Percentiles rank a stretch among this genome's conserved stretches.
Evolutionary conservation across 2,888 invertebrate species (phyloP).

Genomic region (Acheta domesticus): DNA sequence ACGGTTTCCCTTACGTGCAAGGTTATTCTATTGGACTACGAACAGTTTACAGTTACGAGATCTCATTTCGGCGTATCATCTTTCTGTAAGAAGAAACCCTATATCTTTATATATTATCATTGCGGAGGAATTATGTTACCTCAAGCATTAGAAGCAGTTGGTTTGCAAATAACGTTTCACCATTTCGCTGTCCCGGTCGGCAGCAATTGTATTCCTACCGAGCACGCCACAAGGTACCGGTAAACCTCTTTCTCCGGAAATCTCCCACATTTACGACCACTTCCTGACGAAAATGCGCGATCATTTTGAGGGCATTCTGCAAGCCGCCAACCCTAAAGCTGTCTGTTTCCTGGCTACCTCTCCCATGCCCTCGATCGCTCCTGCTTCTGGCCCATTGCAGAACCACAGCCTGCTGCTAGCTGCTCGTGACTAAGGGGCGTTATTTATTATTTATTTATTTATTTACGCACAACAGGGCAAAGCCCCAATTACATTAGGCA

Average conservation of each 20-base stretch:
- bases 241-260: neutral
- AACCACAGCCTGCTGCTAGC: too few relatives aligned
- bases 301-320: neutral
- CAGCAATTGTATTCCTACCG: too few relatives aligned
- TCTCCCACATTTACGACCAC: conserved; percentile 4
- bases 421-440: too few relatives aligned
- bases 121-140: neutral
- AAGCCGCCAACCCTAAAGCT: neutral
- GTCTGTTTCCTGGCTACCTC: neutral
- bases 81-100: neutral
- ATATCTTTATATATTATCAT: neutral
- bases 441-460: too few relatives aligned
- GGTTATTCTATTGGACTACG: neutral
- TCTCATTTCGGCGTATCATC: neutral
- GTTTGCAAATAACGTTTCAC: neutral
- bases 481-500: too few relatives aligned
- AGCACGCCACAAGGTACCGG: neutral
- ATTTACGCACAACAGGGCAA: too few relatives aligned
- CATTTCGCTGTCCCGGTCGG: neutral
- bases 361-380: neutral
- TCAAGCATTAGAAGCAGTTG: neutral
- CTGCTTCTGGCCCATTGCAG: too few relatives aligned
- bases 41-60: neutral
- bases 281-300: neutral
- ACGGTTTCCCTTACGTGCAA: neutral